Percentiles rank a stretch among this genome's conserved stretches.
Conservation (phyloP, 2,797 vertebrate genomes). For the Trichosurus vulpecula region DNA sequence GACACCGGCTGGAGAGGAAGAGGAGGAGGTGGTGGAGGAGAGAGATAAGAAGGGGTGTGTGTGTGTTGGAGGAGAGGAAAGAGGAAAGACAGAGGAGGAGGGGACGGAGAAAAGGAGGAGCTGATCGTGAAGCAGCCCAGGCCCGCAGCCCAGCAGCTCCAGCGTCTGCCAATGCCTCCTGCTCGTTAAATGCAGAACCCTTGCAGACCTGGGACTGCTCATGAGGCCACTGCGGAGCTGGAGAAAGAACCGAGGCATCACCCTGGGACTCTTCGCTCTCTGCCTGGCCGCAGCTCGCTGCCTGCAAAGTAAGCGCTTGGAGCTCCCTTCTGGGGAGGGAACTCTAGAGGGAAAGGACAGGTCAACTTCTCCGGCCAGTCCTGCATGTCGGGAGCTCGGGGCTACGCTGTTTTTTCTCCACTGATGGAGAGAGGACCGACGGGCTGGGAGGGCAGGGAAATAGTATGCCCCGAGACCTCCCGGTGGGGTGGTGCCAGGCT, state of each 20-base stretch:
- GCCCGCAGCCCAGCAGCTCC: background rate
- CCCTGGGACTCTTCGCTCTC: constrained; percentile 83
- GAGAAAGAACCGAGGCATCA: constrained; percentile 75
- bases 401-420: background rate
- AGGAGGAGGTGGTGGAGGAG: constrained; percentile 7
- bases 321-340: background rate
- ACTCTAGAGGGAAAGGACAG: background rate
- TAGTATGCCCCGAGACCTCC: background rate
- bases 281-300: constrained; percentile 82
- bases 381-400: background rate
- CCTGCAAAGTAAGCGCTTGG: constrained; percentile 85
- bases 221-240: constrained; percentile 85
- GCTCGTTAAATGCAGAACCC: constrained; percentile 40
- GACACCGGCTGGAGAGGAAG: background rate
- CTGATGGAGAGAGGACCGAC: background rate
- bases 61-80: background rate
- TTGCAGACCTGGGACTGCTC: background rate
- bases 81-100: constrained; percentile 67
- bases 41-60: constrained; percentile 12
- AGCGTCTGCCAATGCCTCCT: background rate
- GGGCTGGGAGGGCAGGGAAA: background rate
- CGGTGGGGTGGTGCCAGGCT: background rate
- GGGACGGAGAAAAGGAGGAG: constrained; percentile 73
- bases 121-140: background rate
- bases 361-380: background rate